phyloP scores from a whole-genome alignment of 2,797 vertebrate species.

The Botia kubotai region DNA sequence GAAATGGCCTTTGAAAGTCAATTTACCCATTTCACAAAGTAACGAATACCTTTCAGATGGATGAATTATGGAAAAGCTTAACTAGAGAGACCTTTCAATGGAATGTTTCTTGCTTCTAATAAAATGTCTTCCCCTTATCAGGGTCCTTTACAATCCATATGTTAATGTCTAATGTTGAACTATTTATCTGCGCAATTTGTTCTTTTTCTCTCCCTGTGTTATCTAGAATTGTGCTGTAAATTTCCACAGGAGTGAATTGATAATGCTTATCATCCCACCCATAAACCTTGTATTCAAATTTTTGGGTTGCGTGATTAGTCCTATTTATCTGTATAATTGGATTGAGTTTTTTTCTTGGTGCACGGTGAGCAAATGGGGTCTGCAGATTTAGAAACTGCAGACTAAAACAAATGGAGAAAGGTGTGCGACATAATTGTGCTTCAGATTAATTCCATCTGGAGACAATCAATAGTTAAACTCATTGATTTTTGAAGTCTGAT shows the following conservation, averaged over 20 bases:
- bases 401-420: slow-evolving; percentile 72
- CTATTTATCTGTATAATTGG: slow-evolving; percentile 87
- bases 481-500: slow-evolving; percentile 72
- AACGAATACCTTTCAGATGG: slow-evolving; percentile 59
- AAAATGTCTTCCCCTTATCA: slow-evolving; percentile 80
- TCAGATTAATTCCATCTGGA: slow-evolving; percentile 79
- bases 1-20: slow-evolving; percentile 56
- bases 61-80: slow-evolving; percentile 75
- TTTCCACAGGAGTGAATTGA: slow-evolving; percentile 76
- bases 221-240: slow-evolving; percentile 83
- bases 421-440: slow-evolving; percentile 68
- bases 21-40: slow-evolving; percentile 57
- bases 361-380: slow-evolving; percentile 60
- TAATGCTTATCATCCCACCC: slow-evolving; percentile 80
- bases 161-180: slow-evolving; percentile 78
- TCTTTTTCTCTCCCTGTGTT: slow-evolving; percentile 71
- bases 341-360: slow-evolving; percentile 73
- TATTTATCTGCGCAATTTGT: slow-evolving; percentile 78
- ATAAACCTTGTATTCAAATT: slow-evolving; percentile 82
- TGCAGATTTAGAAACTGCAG: slow-evolving; percentile 70
- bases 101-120: slow-evolving; percentile 78
- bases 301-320: slow-evolving; percentile 80
- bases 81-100: slow-evolving; percentile 76
- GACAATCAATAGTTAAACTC: slow-evolving; percentile 78
- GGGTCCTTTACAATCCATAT: slow-evolving; percentile 79